phyloP scores from a whole-genome alignment of 2,797 vertebrate genomes.

The Anguilla anguilla region DNA sequence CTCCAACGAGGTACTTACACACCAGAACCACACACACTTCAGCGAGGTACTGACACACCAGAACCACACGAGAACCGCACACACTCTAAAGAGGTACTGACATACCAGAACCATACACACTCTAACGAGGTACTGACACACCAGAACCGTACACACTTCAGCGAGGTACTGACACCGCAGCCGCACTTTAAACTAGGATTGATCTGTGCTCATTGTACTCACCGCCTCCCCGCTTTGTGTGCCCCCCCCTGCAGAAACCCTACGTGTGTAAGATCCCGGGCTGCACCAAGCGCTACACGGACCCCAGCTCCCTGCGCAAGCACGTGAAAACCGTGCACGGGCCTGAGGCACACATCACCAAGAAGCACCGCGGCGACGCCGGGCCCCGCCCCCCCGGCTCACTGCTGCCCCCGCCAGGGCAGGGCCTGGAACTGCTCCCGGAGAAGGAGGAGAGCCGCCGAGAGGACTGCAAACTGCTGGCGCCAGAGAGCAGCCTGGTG shows the following conservation, averaged over 20 bases:
- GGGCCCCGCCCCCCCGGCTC: constrained; percentile 74
- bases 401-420: constrained; percentile 67
- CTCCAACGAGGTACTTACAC: constrained; percentile 83
- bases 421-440: constrained; percentile 78
- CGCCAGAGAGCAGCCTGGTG: constrained; percentile 84
- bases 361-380: constrained; percentile 89
- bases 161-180: no score
- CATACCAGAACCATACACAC: constrained; percentile 72
- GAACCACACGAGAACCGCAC: no score
- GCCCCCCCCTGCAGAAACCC: constrained; percentile 78
- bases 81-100: no score
- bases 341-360: constrained; percentile 95
- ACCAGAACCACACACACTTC: background rate
- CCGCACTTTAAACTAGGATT: background rate
- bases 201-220: background rate
- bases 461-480: constrained; percentile 85
- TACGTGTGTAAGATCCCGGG: constrained; percentile 96
- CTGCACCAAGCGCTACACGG: constrained; percentile 96
- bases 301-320: constrained; percentile 93
- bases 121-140: constrained; percentile 82
- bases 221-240: background rate
- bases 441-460: constrained; percentile 84
- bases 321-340: constrained; percentile 97
- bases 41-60: no score
- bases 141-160: no score